These are phyloP conservation scores for Lithobates sylvaticus DNA, from an alignment of 2,797 vertebrate species.

Conservation along the genomic window DNA sequence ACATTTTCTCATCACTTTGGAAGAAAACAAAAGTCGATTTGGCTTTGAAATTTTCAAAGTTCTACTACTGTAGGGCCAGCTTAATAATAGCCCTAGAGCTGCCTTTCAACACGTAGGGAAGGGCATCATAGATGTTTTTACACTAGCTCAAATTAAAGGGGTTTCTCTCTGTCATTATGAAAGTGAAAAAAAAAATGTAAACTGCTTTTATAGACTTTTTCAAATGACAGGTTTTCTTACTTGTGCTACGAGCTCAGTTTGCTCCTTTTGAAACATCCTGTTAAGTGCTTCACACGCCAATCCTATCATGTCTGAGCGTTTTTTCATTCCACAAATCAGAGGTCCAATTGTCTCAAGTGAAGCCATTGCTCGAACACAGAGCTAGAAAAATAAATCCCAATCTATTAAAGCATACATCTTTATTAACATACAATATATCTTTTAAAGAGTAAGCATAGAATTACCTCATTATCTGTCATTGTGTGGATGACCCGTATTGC, in stretches of 20 bases:
- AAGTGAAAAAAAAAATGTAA: no score
- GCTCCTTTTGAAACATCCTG: conserved; percentile 98
- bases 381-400: conserved; percentile 71
- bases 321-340: conserved; percentile 93
- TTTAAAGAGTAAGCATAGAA: background rate
- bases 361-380: conserved; percentile 95
- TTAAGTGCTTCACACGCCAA: conserved; percentile 96
- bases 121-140: background rate
- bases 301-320: conserved; percentile 88
- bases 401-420: background rate
- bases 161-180: no score
- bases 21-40: no score
- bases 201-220: no score
- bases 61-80: no score
- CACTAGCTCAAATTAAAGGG: no score
- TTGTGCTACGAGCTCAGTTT: conserved; percentile 94
- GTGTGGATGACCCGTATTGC: conserved; percentile 94
- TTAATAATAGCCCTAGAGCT: background rate
- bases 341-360: conserved; percentile 93
- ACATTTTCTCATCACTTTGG: no score
- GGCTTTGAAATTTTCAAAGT: no score
- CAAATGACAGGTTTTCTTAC: conserved; percentile 71
- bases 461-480: conserved; percentile 95
- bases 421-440: background rate
- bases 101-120: no score